phyloP scores from a whole-genome alignment of 2,113 vertebrate species.

The Misgurnus mizolepis region DNA sequence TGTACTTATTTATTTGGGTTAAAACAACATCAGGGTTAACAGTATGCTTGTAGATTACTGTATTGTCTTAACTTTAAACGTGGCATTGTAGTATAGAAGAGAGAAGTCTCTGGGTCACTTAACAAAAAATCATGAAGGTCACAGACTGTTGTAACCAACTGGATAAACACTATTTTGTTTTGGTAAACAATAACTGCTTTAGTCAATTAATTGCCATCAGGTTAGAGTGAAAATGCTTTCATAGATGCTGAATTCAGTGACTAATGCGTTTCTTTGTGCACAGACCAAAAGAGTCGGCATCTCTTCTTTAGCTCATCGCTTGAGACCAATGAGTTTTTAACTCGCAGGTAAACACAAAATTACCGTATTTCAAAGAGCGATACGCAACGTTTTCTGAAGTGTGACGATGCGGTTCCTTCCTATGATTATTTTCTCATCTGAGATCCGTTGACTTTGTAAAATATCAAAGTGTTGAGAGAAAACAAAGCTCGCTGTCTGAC shows the following conservation, averaged over 20 bases:
- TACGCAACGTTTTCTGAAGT: background rate
- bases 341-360: background rate
- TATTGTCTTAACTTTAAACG: background rate
- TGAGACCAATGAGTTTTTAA: background rate
- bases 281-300: background rate
- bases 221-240: background rate
- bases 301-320: background rate
- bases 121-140: background rate
- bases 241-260: background rate
- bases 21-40: too few relatives aligned
- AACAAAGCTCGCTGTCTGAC: background rate
- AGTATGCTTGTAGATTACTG: too few relatives aligned
- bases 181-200: background rate
- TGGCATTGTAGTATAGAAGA: background rate
- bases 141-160: background rate
- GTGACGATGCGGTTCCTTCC: background rate
- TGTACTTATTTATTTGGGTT: too few relatives aligned
- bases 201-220: background rate
- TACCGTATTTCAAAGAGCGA: slow-evolving; percentile 8
- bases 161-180: background rate
- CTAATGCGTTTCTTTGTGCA: background rate
- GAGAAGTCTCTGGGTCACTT: background rate
- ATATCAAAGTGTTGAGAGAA: background rate
- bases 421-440: background rate
- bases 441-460: slow-evolving; percentile 7